phyloP scores from a whole-genome alignment of 2,113 vertebrate species.

The Merops nubicus region DNA sequence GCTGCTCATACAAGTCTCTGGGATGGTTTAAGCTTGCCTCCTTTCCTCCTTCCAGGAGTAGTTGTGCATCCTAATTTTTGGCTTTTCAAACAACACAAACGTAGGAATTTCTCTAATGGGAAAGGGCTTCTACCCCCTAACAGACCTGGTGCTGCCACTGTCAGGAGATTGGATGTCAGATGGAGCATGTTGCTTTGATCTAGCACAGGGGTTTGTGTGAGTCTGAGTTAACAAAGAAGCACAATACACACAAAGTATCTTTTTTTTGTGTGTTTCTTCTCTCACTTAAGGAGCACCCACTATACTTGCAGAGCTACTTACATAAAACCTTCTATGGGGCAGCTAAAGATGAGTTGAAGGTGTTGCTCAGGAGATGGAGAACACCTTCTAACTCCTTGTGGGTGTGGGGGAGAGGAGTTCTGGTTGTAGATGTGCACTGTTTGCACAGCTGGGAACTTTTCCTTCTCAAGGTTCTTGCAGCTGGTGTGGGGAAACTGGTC shows the following conservation, averaged over 20 bases:
- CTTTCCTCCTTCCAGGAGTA: not conserved
- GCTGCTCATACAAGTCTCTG: not conserved
- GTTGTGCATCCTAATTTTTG: not conserved
- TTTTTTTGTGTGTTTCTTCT: not conserved
- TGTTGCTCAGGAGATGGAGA: not conserved
- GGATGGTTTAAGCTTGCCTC: not conserved
- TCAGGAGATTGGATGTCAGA: no score
- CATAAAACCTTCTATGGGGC: not conserved
- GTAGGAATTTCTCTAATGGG: not conserved
- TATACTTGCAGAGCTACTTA: not conserved
- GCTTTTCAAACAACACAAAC: accelerated
- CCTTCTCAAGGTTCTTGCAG: not conserved
- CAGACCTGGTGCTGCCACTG: not conserved
- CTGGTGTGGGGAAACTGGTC: not conserved
- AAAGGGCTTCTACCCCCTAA: not conserved
- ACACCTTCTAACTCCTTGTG: not conserved
- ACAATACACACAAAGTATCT: accelerated
- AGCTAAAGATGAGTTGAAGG: no score
- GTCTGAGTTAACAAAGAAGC: not conserved
- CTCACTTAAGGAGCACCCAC: accelerated
- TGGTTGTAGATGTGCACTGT: not conserved
- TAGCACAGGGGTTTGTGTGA: not conserved
- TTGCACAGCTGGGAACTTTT: not conserved
- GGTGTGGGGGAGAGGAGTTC: not conserved
- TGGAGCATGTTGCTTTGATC: not conserved